Base-by-base conservation (phyloP, 1,140 invertebrate genomes). In the Galleria mellonella region DNA sequence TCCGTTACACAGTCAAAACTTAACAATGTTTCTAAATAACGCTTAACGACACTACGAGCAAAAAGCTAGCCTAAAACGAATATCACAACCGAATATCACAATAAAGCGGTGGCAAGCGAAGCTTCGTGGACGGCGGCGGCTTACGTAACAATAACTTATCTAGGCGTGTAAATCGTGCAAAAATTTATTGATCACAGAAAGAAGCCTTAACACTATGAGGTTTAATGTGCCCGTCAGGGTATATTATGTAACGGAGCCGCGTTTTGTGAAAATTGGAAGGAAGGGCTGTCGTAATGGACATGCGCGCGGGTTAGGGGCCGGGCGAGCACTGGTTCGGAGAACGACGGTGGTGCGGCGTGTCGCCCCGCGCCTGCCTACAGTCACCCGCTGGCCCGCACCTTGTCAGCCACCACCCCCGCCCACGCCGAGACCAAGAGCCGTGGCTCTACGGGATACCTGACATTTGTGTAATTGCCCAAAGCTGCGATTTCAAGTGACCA, bases 31-130 rank as follows among this genome's bases (percentile, higher is more conserved):
- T 3, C 17, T 23, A 6, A 32, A 35, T 36, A 50, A 55, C 33
- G 44, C 51, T 49, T 51, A 36, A 51, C 17, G 43, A 57, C 46
- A 63, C 75, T 75, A 83, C 56, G 57, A 79, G 72, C 74, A 72
- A 78, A 70, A 78, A 77, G 81, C 81, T 60, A 66, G 78, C 73
- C 68, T 83, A 83, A 66, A 44, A 72, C 51, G 51, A 66, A 75
- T 79, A 84, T 84, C 81, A 83, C 82, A 85, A 85, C 82, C 82
- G 73, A 76, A 68, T 85, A 85, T 85, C 82, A 85, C 82, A 85
- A 79, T 53, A 77, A n/a, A 84, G 81, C 81, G 61, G 69, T 78
- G 72, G 72, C 77, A 75, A 84, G 82, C 78, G 64, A 81, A 85
- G 74, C 78, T 83, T 75, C 55, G 76, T 83, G 82, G 82, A 85